Base-by-base conservation (phyloP, 2,113 vertebrate species). In the Nycticebus coucang region DNA sequence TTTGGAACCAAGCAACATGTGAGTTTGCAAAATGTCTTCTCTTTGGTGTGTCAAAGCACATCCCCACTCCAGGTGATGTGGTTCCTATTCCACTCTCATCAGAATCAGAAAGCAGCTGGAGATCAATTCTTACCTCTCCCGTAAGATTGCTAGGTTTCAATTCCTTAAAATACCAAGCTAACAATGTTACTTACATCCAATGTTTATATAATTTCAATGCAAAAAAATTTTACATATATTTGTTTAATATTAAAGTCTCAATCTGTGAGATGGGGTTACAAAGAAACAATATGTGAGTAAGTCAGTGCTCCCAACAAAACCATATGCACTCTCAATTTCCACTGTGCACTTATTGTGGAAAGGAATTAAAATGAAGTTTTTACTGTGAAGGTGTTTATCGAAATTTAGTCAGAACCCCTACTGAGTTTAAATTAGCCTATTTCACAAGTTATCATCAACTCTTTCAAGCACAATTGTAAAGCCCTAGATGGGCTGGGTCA, bases 121-220 rank as follows among this genome's bases (percentile, higher is more conserved):
- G 62, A 71, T 5, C 24, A 53, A 72, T 18, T 30, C 57, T 5
- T 71, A 18, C 21, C 19, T 87, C 62, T 91, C 84, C 55, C 82
- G 1, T 68, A 79, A 90, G 30, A 95, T 0, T 17, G 28, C 37
- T 81, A 57, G 21, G 53, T 74, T 68, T 83, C 75, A 88, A 84
- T 77, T 71, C 26, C 66, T 91, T 74, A 68, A 92, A 93, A 45
- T 50, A 95, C 45, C 87, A 87, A 95, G 78, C 41, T 78, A 95
- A 87, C n/a, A 68, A 95, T 64, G n/a, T 41, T 41, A 41, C 41
- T 87, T 93, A 18, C 68, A 95, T 55, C 72, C 94, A 95, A 94
- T 57, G 64, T 89, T 78, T 92, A 14, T 95, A n/a, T 89, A 71
- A 95, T 97, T 97, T 96, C 88, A 97, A 95, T 79, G 97, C 95